These are phyloP conservation scores for Alsophila aescularia DNA, from an alignment of 2,888 invertebrate species.

Conservation along the genomic window DNA sequence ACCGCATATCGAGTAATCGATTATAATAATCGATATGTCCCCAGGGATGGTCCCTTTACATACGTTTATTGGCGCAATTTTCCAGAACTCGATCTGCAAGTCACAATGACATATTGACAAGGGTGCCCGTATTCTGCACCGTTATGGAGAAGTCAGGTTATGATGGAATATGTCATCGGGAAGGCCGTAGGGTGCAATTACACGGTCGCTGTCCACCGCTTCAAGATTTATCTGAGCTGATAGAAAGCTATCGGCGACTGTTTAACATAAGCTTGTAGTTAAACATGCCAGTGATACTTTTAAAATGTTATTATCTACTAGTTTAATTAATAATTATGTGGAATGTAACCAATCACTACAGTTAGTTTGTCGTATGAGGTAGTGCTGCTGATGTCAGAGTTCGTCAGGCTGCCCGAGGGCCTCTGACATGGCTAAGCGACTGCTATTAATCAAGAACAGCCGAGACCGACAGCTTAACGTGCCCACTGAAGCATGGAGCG, in stretches of 20 bases:
- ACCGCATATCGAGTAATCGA: conserved; percentile 55
- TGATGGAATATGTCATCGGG: conserved; percentile 79
- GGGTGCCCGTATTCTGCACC: conserved; percentile 28
- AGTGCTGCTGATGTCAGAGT: too few species aligned
- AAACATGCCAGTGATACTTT: conserved; percentile 10
- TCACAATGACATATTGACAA: conserved; percentile 69
- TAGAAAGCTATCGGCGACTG: conserved; percentile 61
- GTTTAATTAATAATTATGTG: too few species aligned
- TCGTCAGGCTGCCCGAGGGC: too few species aligned
- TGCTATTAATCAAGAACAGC: too few species aligned
- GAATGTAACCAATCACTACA: too few species aligned
- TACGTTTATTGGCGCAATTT: conserved; percentile 75
- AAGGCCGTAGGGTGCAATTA: conserved; percentile 70
- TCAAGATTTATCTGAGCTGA: conserved; percentile 71
- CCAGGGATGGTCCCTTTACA: conserved; percentile 73
- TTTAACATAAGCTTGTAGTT: conserved; percentile 62
- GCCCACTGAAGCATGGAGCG: too few species aligned
- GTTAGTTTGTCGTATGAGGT: too few species aligned
- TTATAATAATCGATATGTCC: conserved; percentile 75
- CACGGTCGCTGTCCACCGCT: conserved; percentile 54
- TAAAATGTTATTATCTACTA: neutral
- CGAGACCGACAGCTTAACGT: too few species aligned
- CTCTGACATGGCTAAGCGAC: too few species aligned
- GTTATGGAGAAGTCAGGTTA: conserved; percentile 49
- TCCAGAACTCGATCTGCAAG: conserved; percentile 68